Conservation (phyloP, 2,888 invertebrate genomes). For the Bugula neritina region DNA sequence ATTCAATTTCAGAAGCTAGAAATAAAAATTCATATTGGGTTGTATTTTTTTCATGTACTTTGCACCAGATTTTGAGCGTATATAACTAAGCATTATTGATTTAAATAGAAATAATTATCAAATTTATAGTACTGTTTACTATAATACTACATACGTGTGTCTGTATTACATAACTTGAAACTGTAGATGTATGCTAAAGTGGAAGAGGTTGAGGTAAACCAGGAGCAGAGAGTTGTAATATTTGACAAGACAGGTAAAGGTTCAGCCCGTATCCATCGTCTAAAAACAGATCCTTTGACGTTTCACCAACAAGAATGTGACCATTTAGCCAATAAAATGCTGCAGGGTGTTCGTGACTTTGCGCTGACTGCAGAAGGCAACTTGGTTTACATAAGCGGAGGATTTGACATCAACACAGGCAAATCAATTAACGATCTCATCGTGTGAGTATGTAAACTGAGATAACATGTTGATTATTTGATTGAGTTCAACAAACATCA, state of each 20-base stretch:
- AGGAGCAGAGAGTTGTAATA: background rate
- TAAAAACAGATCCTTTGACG: background rate
- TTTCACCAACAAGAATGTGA: background rate
- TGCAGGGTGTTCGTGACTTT: constrained; percentile 1
- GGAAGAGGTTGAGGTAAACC: background rate
- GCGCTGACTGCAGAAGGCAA: background rate
- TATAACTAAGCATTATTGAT: too few relatives aligned
- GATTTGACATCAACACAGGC: background rate
- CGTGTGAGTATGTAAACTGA: too few relatives aligned
- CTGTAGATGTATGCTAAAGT: constrained; percentile 26
- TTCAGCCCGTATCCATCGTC: background rate
- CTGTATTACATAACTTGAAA: too few relatives aligned
- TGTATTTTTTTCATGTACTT: too few relatives aligned
- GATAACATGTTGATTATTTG: too few relatives aligned
- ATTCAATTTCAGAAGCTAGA: too few relatives aligned
- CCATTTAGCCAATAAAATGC: background rate
- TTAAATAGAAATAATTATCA: too few relatives aligned
- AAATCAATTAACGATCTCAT: background rate
- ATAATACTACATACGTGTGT: too few relatives aligned
- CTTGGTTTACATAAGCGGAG: constrained; percentile 8
- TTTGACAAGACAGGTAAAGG: constrained; percentile 12
- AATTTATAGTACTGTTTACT: too few relatives aligned
- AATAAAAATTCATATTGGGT: too few relatives aligned
- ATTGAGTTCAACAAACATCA: background rate
- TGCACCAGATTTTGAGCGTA: too few relatives aligned